phyloP scores from a whole-genome alignment of 2,888 invertebrate genomes.

The Plagiodera versicolora region DNA sequence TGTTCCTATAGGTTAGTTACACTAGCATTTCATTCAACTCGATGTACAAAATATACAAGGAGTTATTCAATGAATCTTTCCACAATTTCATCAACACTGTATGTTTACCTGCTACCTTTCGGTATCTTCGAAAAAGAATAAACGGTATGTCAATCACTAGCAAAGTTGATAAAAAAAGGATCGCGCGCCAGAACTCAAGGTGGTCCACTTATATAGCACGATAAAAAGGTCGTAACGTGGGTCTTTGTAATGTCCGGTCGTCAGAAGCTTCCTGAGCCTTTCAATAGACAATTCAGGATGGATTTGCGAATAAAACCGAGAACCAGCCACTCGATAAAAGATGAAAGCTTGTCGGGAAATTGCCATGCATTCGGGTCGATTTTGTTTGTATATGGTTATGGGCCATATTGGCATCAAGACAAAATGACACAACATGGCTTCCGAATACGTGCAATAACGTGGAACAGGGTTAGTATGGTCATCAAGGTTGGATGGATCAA shows the following conservation, averaged over 20 bases:
- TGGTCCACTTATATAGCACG: neutral
- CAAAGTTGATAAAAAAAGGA: neutral
- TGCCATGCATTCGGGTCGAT: neutral
- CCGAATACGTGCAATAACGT: too few relatives aligned
- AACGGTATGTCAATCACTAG: neutral
- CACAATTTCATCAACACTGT: too few relatives aligned
- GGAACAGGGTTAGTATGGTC: too few relatives aligned
- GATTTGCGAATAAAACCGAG: neutral
- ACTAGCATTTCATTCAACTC: too few relatives aligned
- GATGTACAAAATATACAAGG: too few relatives aligned
- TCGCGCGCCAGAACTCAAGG: conserved; percentile 31
- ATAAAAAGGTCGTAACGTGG: neutral
- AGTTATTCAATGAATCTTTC: too few relatives aligned
- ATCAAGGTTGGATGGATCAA: too few relatives aligned
- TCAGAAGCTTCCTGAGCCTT: neutral
- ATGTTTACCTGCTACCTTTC: too few relatives aligned
- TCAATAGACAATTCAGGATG: neutral
- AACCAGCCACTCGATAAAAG: neutral
- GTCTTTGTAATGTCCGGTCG: neutral
- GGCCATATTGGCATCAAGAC: neutral
- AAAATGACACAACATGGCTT: neutral
- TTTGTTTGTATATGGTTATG: neutral
- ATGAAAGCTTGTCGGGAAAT: neutral
- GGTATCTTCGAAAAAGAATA: too few relatives aligned
- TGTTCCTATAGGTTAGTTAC: too few relatives aligned